Evolutionary conservation across 2,888 invertebrate species (phyloP).

Genomic region (Eudasyphora cyanicolor): DNA sequence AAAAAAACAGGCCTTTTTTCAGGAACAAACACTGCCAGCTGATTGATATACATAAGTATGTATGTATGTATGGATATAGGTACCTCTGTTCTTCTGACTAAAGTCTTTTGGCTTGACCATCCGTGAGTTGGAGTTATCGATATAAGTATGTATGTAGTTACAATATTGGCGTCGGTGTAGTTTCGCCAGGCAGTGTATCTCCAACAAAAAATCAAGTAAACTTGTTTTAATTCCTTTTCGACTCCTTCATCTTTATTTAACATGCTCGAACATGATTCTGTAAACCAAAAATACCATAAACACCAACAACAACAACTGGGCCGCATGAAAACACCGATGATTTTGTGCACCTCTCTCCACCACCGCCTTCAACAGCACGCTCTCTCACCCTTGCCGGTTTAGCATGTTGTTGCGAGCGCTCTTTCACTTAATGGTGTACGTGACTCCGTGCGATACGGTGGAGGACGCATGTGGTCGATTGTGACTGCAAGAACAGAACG

Average conservation of each 20-base stretch:
- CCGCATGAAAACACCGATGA: constrained; percentile 2
- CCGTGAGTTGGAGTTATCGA: too few species aligned
- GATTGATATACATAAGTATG: neutral
- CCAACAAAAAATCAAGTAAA: neutral
- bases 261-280: neutral
- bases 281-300: neutral
- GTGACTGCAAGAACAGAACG: neutral
- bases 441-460: constrained; percentile 39
- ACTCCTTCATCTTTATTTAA: constrained; percentile 19
- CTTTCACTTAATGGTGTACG: constrained; percentile 54
- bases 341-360: constrained; percentile 44
- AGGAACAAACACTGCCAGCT: neutral
- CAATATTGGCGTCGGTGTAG: neutral
- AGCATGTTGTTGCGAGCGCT: constrained; percentile 59
- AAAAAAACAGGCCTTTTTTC: neutral
- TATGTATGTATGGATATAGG: neutral
- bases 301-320: neutral
- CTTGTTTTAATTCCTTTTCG: constrained; percentile 27
- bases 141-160: constrained; percentile 25
- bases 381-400: constrained; percentile 37
- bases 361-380: constrained; percentile 25
- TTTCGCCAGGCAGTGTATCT: neutral
- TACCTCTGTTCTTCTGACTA: constrained; percentile 42
- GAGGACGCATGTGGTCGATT: constrained; percentile 37
- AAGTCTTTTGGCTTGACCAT: constrained; percentile 14